Evolutionary conservation across 1,140 invertebrate genomes (phyloP).

Genomic region (Dinoponera quadriceps): DNA sequence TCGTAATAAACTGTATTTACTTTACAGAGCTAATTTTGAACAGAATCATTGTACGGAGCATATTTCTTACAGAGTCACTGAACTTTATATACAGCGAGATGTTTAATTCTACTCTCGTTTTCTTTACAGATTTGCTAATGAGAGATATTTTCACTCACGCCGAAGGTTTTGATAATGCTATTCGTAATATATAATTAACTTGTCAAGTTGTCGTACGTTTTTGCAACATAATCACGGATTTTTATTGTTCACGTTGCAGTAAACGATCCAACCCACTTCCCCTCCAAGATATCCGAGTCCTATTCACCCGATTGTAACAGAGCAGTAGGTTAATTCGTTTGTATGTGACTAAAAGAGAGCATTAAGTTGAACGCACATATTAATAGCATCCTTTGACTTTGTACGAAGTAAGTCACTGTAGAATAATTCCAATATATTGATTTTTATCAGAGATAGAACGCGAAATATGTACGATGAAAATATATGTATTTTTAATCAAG

Average conservation of each 20-base stretch:
- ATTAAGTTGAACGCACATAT: no score
- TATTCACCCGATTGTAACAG: slow-evolving; percentile 64
- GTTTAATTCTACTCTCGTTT: slow-evolving; percentile 48
- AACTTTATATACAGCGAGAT: not conserved
- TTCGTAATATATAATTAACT: slow-evolving; percentile 41
- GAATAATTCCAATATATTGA: no score
- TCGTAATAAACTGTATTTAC: not conserved
- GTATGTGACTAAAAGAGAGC: not conserved
- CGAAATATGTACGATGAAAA: no score
- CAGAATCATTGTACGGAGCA: not conserved
- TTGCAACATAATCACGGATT: slow-evolving; percentile 56
- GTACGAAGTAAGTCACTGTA: no score
- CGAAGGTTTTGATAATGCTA: slow-evolving; percentile 20
- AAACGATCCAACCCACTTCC: slow-evolving; percentile 67
- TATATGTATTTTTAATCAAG: no score
- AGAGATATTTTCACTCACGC: slow-evolving; percentile 43
- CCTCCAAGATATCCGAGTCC: slow-evolving; percentile 70
- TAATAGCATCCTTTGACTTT: no score
- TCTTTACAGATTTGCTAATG: slow-evolving; percentile 58
- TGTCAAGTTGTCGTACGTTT: slow-evolving; percentile 42
- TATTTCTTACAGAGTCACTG: not conserved
- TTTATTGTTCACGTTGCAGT: slow-evolving; percentile 76
- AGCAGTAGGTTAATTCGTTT: slow-evolving; percentile 65
- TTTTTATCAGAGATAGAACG: no score
- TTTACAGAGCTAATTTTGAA: not conserved